Evolutionary conservation across 2,113 vertebrate genomes (phyloP).

Genomic region (Etheostoma cragini): DNA sequence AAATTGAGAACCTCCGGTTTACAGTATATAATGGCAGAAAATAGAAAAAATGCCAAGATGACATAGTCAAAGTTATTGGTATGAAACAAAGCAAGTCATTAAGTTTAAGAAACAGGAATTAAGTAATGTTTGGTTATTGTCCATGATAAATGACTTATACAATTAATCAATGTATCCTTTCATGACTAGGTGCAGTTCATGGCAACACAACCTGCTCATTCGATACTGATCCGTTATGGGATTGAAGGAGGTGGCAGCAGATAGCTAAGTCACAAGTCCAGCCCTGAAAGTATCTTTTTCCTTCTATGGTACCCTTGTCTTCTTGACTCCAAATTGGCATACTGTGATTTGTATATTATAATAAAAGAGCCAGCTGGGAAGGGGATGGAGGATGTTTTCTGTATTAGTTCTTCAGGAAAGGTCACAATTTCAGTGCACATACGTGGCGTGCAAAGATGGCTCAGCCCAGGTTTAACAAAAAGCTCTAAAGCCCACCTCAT

Average conservation of each 20-base stretch:
- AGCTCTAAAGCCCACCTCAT: constrained; percentile 40
- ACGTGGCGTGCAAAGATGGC: constrained; percentile 42
- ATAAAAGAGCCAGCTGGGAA: neutral
- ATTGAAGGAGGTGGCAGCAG: neutral
- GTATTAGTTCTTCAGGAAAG: constrained; percentile 13
- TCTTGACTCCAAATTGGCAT: constrained; percentile 1
- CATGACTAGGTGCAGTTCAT: neutral
- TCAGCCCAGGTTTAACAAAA: constrained; percentile 38
- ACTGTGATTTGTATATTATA: neutral
- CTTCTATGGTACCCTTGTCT: neutral
- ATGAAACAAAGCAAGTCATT: neutral
- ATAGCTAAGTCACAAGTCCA: neutral
- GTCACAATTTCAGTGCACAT: constrained; percentile 26
- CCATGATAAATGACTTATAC: neutral
- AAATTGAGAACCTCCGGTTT: neutral
- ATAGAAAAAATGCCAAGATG: no score
- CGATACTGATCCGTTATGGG: neutral
- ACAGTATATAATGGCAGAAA: neutral
- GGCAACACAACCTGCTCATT: constrained; percentile 1
- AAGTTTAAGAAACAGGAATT: neutral
- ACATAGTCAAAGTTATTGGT: neutral
- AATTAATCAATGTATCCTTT: neutral
- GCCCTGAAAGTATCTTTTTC: neutral
- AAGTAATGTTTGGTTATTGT: neutral
- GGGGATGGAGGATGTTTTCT: neutral